Evolutionary conservation across 2,113 vertebrate genomes (phyloP), one percentile per base, ranked within the genome.

Genomic region (Leptobrachium leishanense): DNA sequence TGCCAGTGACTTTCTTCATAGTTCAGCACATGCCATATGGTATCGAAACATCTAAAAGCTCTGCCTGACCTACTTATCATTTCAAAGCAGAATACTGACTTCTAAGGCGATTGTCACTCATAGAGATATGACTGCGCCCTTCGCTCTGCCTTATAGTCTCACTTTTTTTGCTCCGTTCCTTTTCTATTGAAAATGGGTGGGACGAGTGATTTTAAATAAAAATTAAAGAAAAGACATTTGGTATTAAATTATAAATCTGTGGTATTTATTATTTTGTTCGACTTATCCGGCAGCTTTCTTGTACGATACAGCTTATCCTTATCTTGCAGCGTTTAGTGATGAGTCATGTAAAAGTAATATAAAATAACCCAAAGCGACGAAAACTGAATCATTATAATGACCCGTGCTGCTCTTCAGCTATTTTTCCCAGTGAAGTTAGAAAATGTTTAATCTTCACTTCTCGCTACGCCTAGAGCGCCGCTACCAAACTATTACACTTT

Each of bases 31-130:
- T 41, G 77, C 63, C 77, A 80, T 80, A 74, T 80, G 77, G 71
- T 80, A 68, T 68, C 40, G 42, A n/a, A 68, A 44, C 42, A 46
- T 55, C 59, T 57, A 74, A 80, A 74, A 80, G 46, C 77, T 80
- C 68, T 41, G 9, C 3, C 43, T 80, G 77, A 80, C 77, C 77
- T 74, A 80, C 46, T 80, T 80, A 54, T 68, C 64, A 62, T 80
- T 46, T 2, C 55, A 74, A 80, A 57, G 71, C 77, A 68, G 71
- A 67, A 80, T 3, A n/a, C 39, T 57, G 53, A 20, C 71, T 40
- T 46, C 59, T 54, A 67, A 73, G 69, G 63, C 67, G 70, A 79
- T 79, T 79, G 70, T 73, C 69, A 68, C 50, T 80, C 70, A 68
- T 44, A 69, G 12, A 67, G 40, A 59, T 80, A 43, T 43, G 5